Evolutionary conservation across 2,113 vertebrate genomes (phyloP).

Genomic region (Brachypteracias leptosomus): DNA sequence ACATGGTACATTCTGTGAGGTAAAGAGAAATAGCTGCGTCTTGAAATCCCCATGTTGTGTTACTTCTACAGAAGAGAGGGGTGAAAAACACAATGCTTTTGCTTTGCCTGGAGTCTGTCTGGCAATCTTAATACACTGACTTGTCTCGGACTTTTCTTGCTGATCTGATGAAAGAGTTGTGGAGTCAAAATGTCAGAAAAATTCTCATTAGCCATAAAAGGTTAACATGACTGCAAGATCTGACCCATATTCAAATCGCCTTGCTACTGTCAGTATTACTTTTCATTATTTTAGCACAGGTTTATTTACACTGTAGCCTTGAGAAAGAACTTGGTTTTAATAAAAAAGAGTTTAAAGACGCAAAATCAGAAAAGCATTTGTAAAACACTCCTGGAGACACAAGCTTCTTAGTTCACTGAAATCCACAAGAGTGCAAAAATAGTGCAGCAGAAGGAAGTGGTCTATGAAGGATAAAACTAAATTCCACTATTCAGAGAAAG

Average conservation of each 20-base stretch:
- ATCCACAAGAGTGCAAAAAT: rapidly evolving
- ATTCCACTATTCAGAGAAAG: not conserved
- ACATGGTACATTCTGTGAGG: not conserved
- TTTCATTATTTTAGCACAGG: not conserved
- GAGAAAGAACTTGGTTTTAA: not conserved
- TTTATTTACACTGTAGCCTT: not conserved
- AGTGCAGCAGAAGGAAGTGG: not conserved
- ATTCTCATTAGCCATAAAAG: not conserved
- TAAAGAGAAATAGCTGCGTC: not conserved
- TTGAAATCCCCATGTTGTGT: not conserved
- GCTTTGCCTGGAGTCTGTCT: not conserved
- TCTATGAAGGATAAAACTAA: not conserved
- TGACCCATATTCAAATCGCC: not conserved
- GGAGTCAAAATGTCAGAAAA: not conserved
- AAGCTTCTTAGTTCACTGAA: not conserved
- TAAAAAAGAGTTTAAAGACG: not conserved
- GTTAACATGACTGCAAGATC: not conserved
- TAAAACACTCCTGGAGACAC: not conserved
- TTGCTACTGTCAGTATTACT: not conserved
- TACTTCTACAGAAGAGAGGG: not conserved
- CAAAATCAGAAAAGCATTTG: not conserved
- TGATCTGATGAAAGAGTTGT: not conserved
- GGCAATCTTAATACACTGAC: not conserved
- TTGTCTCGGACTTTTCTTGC: not conserved
- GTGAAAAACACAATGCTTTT: not conserved